Percentiles rank a stretch among this genome's conserved stretches.
Evolutionary conservation across 2,888 invertebrate species (phyloP).

Genomic region (Lymantria dispar): DNA sequence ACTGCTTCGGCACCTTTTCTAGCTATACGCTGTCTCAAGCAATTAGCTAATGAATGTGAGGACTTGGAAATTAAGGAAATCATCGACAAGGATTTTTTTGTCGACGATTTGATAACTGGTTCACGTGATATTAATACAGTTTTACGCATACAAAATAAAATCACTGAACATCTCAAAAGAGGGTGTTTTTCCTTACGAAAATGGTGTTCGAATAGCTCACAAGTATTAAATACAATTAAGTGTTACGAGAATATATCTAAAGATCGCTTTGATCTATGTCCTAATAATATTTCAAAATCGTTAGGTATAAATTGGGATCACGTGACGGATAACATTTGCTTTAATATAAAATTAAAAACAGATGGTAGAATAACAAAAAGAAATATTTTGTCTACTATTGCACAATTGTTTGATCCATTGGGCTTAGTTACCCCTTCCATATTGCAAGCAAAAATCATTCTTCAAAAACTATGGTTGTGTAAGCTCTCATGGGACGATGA

Average conservation of each 20-base stretch:
- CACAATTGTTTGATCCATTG: neutral
- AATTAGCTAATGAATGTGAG: conserved; percentile 2
- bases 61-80: neutral
- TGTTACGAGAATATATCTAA: neutral
- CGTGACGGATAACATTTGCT: neutral
- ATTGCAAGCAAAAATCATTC: neutral
- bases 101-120: conserved; percentile 1
- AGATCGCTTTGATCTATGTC: neutral
- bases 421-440: neutral
- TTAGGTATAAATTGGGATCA: neutral
- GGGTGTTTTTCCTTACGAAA: conserved; percentile 8
- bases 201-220: conserved; percentile 5
- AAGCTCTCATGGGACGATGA: conserved; percentile 1
- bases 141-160: neutral
- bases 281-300: neutral
- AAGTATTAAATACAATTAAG: too few relatives aligned
- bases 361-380: neutral
- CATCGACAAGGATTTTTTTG: conserved; percentile 2
- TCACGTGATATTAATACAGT: neutral
- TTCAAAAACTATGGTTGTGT: neutral
- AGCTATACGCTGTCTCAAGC: conserved; percentile 3
- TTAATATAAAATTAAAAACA: neutral
- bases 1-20: conserved; percentile 3
- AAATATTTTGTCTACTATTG: neutral
- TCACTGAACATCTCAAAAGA: neutral